Base-by-base conservation (phyloP, 2,797 vertebrate species). In the Melanotaenia maccullochi region DNA sequence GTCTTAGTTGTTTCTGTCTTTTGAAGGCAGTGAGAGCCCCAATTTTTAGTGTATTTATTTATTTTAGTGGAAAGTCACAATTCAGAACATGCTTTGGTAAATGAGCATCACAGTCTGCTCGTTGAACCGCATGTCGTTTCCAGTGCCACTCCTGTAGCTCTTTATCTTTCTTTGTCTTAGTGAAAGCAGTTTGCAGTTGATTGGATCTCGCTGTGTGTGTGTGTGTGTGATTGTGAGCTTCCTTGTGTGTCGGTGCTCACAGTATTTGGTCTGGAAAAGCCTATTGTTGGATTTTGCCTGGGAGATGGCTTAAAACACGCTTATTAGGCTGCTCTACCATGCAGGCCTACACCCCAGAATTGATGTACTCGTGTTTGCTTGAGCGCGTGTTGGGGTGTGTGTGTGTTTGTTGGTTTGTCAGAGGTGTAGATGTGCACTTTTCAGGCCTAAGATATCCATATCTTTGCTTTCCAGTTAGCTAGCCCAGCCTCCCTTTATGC, bases 241-340 rank as follows among this genome's bases (percentile, higher is more conserved):
- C 60, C 52, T 40, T 67, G 42, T 60, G 60, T 65, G 49, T 57
- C 47, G 22, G 25, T n/a, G 28, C 32, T 52, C 25, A 52, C 60
- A 81, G 63, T 55, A 62, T 79, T 85, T 79, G 70, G 75, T 82
- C 72, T 77, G 55, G 57, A 81, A 83, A 81, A 82, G 61, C 62
- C 72, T 60, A 1, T 73, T 81, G 71, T 82, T 71, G 80, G 76
- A 65, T 79, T 86, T 73, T 86, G 75, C 88, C 83, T 81, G 60
- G 47, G 64, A 74, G 75, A 75, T 81, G 76, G 84, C 79, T 89
- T 85, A 82, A 79, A 78, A 73, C 30, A 7, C 9, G 18, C 74
- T 84, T 85, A 84, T 85, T 86, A 85, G 75, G 51, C 76, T 49
- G 35, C 51, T 73, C 68, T 47, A 54, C 78, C 75, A 73, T 44